Evolutionary conservation across 2,113 vertebrate genomes (phyloP).

Genomic region (Neodontobutis hainanensis): DNA sequence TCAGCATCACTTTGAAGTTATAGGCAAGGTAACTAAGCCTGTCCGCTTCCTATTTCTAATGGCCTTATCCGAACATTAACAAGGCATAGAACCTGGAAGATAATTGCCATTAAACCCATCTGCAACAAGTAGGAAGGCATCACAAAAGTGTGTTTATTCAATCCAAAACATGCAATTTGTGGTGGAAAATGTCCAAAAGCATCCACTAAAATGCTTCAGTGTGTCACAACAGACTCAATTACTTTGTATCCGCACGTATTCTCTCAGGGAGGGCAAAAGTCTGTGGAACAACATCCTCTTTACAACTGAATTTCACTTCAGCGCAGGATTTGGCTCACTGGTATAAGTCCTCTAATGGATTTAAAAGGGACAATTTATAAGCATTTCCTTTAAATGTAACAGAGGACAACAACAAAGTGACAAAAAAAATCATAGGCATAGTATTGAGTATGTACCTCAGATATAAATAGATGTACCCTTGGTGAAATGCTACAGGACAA

Average conservation of each 20-base stretch:
- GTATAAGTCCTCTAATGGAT: background rate
- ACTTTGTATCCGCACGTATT: background rate
- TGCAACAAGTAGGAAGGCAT: constrained; percentile 38
- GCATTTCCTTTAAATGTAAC: background rate
- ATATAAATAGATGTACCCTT: no score
- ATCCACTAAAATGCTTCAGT: background rate
- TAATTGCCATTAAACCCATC: background rate
- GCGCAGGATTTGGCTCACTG: background rate
- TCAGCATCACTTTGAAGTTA: background rate
- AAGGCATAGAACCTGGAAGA: background rate
- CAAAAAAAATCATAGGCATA: no score
- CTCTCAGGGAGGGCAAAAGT: background rate
- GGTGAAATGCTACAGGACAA: no score
- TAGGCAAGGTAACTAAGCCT: background rate
- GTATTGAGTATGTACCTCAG: no score
- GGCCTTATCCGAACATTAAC: background rate
- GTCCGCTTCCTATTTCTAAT: background rate
- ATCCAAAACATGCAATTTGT: background rate
- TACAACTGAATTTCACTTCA: background rate
- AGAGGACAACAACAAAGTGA: background rate
- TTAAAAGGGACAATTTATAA: background rate
- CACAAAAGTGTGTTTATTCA: background rate
- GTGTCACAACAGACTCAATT: background rate
- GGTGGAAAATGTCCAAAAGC: background rate
- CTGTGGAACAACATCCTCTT: background rate